phyloP scores from a whole-genome alignment of 2,888 invertebrate genomes.

The Clanis bilineata region DNA sequence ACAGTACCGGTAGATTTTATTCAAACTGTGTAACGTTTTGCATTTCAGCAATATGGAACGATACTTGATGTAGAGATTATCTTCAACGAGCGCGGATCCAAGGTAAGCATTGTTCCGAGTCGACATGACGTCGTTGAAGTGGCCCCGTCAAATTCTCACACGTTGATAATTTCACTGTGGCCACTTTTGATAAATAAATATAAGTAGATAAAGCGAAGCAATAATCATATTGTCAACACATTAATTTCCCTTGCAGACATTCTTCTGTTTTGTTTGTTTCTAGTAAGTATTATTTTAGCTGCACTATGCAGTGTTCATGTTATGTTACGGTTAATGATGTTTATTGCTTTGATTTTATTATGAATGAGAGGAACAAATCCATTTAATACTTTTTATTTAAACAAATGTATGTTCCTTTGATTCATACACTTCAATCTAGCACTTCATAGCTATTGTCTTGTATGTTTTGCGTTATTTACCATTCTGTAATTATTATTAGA shows the following conservation, averaged over 20 bases:
- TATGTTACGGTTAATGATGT: slow-evolving; percentile 7
- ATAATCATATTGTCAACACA: slow-evolving; percentile 9
- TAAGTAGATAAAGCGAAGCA: slow-evolving; percentile 15
- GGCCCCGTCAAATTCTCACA: slow-evolving; percentile 61
- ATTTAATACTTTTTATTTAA: neutral
- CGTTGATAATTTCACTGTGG: slow-evolving; percentile 56
- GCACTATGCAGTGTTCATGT: neutral
- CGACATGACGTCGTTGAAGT: slow-evolving; percentile 40
- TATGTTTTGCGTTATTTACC: slow-evolving; percentile 13
- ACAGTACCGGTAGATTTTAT: slow-evolving; percentile 26
- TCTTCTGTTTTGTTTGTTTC: slow-evolving; percentile 9
- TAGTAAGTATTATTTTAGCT: slow-evolving; percentile 4
- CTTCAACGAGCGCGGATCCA: slow-evolving; percentile 99
- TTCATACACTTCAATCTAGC: slow-evolving; percentile 27
- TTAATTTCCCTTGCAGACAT: slow-evolving; percentile 15
- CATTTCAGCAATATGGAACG: slow-evolving; percentile 97
- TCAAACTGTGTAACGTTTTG: slow-evolving; percentile 62
- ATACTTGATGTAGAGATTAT: slow-evolving; percentile 99
- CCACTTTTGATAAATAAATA: slow-evolving; percentile 34
- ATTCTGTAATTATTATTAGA: slow-evolving; percentile 16
- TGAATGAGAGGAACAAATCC: neutral
- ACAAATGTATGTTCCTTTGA: slow-evolving; percentile 26
- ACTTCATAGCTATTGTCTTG: slow-evolving; percentile 52
- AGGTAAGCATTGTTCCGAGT: slow-evolving; percentile 88
- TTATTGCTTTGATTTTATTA: slow-evolving; percentile 32